phyloP scores from a whole-genome alignment of 2,797 vertebrate species.

The Darevskia mixta region DNA sequence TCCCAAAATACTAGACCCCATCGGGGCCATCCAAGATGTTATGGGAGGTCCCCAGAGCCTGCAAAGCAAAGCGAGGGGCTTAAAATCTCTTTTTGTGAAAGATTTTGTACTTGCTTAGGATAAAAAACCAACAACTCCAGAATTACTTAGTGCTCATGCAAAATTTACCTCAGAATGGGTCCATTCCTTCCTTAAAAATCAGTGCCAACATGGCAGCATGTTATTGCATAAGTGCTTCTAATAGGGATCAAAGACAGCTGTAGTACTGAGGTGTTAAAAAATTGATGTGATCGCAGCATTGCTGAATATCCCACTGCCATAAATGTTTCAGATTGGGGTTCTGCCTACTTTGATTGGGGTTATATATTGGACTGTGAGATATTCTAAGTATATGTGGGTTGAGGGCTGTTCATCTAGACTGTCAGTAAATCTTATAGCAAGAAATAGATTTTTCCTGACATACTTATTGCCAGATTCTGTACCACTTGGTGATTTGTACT shows the following conservation, averaged over 20 bases:
- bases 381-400: neutral
- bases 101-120: neutral
- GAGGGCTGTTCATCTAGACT: neutral
- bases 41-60: too few species aligned
- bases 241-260: neutral
- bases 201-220: neutral
- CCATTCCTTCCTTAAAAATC: neutral
- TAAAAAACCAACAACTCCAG: neutral
- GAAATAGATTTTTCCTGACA: neutral
- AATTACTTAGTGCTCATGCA: neutral
- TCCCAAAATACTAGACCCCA: too few species aligned
- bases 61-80: too few species aligned
- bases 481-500: slow-evolving; percentile 2
- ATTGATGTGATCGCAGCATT: too few species aligned
- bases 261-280: neutral
- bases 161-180: neutral
- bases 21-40: too few species aligned
- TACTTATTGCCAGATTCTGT: neutral
- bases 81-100: too few species aligned
- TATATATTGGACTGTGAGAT: neutral
- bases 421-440: neutral
- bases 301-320: too few species aligned
- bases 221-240: neutral
- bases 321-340: too few species aligned
- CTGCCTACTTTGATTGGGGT: neutral